Base-by-base conservation (phyloP, 1,140 invertebrate species). In the Drosophila arizonae region DNA sequence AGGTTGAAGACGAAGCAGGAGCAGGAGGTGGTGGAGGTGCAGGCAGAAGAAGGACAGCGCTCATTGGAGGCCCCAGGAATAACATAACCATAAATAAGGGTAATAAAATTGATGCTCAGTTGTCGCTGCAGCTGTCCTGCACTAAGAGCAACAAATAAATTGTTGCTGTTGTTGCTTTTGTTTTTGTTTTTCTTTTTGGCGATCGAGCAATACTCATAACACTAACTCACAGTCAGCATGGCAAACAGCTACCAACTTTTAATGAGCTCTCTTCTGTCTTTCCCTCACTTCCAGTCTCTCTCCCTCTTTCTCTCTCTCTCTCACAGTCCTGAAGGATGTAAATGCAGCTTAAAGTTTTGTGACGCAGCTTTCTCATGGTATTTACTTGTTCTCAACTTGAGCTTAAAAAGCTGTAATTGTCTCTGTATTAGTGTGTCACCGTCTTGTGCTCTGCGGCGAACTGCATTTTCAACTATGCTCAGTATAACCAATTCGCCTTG, bases 81-180 rank as follows among this genome's bases (percentile, higher is more conserved):
- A 65, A 77, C 61, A 86, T 87, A 86, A 87, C 79, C 84, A 86
- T 86, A 86, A 86, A 86, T 86, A 86, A 86, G 84, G 76, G 76
- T 72, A 79, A 87, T 86, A 87, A 86, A 86, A 86, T 67, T 86
- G 82, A 86, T 86, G 82, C 76, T 86, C 82, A 82, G 82, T 87
- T 82, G 79, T 86, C 81, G 81, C 76, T 63, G 58, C 60, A 64
- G 73, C 76, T 26, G 55, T 64, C 51, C 68, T 50, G 30, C 10
- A 26, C 57, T 61, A 48, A 68, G 65, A 68, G 65, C 56, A 61
- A 33, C 30, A 57, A 81, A 82, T 82, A 82, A 82, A 82, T 82
- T 75, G 39, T 65, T 51, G 46, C 5, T 57, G 17, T 45, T 17
- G 41, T 43, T 24, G 36, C 6, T 55, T 21, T 55, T 54, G 3